These are phyloP conservation scores for Leptopilina clavipes DNA, from an alignment of 1,140 invertebrate genomes.

Conservation along the genomic window DNA sequence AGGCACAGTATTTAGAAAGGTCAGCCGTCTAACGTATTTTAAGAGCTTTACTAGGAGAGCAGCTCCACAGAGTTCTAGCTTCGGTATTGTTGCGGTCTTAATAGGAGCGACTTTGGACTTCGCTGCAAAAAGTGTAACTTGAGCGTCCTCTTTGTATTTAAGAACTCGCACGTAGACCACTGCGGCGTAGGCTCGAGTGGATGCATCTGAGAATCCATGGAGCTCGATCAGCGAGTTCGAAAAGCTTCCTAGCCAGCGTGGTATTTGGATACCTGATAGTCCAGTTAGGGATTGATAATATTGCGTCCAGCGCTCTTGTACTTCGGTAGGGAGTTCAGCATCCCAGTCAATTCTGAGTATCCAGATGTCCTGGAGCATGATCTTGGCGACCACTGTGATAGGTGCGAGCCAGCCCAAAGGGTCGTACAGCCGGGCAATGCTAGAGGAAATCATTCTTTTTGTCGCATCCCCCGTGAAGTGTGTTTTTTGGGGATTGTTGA, in stretches of 20 bases:
- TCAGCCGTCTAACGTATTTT: background rate
- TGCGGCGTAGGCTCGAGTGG: constrained; percentile 11
- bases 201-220: constrained; percentile 36
- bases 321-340: background rate
- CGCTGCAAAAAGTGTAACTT: background rate
- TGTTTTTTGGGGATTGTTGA: too few species aligned
- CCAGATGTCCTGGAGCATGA: constrained; percentile 6
- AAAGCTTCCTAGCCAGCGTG: too few species aligned
- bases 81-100: background rate
- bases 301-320: background rate
- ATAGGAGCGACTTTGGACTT: constrained; percentile 16
- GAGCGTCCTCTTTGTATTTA: background rate
- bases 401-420: too few species aligned
- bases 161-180: background rate
- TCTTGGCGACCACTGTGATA: too few species aligned
- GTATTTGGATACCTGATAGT: too few species aligned
- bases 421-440: too few species aligned
- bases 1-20: background rate
- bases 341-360: constrained; percentile 19
- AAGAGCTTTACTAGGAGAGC: background rate
- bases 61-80: constrained; percentile 32
- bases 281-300: background rate
- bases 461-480: too few species aligned
- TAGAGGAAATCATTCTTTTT: too few species aligned
- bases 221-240: background rate